These are phyloP conservation scores for Lytechinus variegatus DNA, from an alignment of 35 echinoderm and acorn worm genomes.

Conservation along the genomic window DNA sequence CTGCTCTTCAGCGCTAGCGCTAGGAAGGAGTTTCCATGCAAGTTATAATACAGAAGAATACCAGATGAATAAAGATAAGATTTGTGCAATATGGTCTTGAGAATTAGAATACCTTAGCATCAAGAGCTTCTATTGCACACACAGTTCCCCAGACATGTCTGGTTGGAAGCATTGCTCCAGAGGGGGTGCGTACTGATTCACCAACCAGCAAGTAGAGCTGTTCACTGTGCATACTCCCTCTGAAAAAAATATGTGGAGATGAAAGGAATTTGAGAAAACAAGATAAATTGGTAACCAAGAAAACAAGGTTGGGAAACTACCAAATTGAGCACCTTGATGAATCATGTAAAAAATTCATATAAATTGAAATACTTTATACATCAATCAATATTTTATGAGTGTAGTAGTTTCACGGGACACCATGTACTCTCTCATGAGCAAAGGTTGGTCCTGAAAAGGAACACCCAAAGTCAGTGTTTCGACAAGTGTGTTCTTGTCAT, in stretches of 20 bases:
- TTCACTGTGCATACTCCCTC: constrained; percentile 72
- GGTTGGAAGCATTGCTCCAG: constrained; percentile 44
- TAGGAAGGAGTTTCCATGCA: too few relatives aligned
- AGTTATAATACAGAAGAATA: too few relatives aligned
- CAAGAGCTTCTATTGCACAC: constrained; percentile 66
- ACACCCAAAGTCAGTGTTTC: too few relatives aligned
- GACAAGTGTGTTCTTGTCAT: too few relatives aligned
- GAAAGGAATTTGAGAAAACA: not conserved
- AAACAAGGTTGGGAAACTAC: not conserved
- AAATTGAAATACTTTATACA: not conserved
- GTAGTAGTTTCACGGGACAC: too few relatives aligned
- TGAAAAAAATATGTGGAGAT: not conserved
- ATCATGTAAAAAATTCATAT: not conserved
- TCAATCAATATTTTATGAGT: too few relatives aligned
- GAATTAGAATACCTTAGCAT: constrained; percentile 61
- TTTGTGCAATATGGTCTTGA: not conserved
- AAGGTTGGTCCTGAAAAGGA: too few relatives aligned
- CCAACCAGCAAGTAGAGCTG: constrained; percentile 65
- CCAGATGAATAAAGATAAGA: too few relatives aligned
- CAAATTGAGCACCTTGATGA: not conserved
- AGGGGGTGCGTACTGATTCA: constrained; percentile 59
- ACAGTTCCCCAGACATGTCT: constrained; percentile 81
- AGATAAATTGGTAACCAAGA: not conserved
- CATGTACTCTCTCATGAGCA: too few relatives aligned
- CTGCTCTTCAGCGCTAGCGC: too few relatives aligned